These are phyloP conservation scores for Lepidothrix coronata DNA, from an alignment of 2,113 vertebrate species.

Conservation along the genomic window DNA sequence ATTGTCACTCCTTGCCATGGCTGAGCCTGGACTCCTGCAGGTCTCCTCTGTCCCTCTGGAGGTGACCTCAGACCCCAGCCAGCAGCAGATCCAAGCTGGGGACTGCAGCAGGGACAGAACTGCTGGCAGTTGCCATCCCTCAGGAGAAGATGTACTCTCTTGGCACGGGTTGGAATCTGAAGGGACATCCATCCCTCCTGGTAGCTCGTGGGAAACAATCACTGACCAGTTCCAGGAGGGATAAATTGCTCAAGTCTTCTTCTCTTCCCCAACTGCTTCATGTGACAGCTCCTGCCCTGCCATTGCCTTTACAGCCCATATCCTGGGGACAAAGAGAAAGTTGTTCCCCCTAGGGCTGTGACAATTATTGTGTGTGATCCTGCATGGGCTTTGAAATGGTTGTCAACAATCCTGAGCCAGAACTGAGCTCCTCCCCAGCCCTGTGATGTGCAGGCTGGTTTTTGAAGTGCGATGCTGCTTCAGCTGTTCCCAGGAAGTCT, in stretches of 20 bases:
- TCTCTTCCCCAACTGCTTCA: not conserved
- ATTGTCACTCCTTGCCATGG: not conserved
- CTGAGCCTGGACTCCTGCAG: not conserved
- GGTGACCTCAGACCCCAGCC: not conserved
- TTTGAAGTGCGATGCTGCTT: constrained; percentile 50
- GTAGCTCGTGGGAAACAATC: not conserved
- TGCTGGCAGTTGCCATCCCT: not conserved
- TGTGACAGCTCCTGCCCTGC: constrained; percentile 18
- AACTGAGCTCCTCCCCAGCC: constrained; percentile 7
- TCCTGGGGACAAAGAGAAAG: not conserved
- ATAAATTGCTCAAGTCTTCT: not conserved
- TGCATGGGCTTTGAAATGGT: constrained; percentile 41
- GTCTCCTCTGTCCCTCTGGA: constrained; percentile 4
- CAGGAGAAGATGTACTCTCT: not conserved
- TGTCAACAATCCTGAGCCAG: constrained; percentile 13
- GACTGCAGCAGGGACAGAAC: not conserved
- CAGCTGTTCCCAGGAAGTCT: constrained; percentile 67
- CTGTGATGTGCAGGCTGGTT: constrained; percentile 56
- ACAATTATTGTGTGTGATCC: constrained; percentile 34
- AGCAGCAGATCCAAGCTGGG: not conserved
- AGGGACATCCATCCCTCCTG: not conserved
- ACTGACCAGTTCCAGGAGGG: not conserved
- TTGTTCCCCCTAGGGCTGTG: not conserved
- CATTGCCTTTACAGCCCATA: constrained; percentile 7
- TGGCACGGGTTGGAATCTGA: not conserved